Base-by-base conservation (phyloP, 2,888 invertebrate species). In the Pocota personata region DNA sequence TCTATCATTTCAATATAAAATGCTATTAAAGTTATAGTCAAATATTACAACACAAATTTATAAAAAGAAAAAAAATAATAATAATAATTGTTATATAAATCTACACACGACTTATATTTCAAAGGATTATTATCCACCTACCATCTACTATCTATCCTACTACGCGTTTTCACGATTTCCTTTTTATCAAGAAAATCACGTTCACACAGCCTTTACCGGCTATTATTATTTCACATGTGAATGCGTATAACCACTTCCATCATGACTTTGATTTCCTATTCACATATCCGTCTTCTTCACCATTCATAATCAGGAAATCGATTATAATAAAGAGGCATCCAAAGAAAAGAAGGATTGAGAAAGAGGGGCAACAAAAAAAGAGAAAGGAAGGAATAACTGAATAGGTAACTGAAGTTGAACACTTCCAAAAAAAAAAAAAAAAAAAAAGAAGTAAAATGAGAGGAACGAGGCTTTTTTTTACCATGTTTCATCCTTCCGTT, bases 221-320 rank as follows among this genome's bases (percentile, higher is more conserved):
- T 19, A 16, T 21, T 46, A 46, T 32, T 21, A n/a, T 24, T 32
- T 14, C 32, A 24, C 27, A 19, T 64, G 14, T 46, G 30, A 43
- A 21, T 40, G 7, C 12, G 55, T n/a, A 24, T 57, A 16, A 16
- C 27, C 14, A 57, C 19, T 40, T 52, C n/a, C 27, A 67, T 37
- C 37, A 55, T 52, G 52, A 73, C 16, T 75, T 64, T 32, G 24
- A 52, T 55, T 55, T 14, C 24, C 10, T 55, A 55, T 32, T 24
- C 52, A 19, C 32, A 14, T 8, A 48, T 43, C 16, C 19, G 3
- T 14, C 6, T 62, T 14, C 6, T 62, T n/a, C 30, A 27, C 21
- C 16, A 52, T 24, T 66, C 66, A 37, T 75, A 64, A 75, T 64
- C 32, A 58, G 64, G 32, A 64, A 75, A 75, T 75, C 75, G 64